Percentiles rank a stretch among this genome's conserved stretches.
Conservation (phyloP, 2,113 vertebrate genomes). For the Odobenus rosmarus region DNA sequence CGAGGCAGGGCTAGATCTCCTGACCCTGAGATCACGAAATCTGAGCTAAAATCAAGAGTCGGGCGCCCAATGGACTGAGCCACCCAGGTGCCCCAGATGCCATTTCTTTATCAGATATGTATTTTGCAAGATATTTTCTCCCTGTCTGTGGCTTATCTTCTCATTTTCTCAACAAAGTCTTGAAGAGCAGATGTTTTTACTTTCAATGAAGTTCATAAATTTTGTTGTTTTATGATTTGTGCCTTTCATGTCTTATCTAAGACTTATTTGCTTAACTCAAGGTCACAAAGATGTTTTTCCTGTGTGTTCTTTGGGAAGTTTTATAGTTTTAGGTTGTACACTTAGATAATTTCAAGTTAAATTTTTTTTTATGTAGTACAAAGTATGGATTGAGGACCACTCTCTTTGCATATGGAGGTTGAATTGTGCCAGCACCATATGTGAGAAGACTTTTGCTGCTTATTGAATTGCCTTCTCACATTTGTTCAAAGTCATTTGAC, state of each 20-base stretch:
- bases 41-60: neutral
- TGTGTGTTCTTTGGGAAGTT: neutral
- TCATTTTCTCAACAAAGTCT: neutral
- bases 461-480: neutral
- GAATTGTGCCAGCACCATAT: neutral
- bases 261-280: neutral
- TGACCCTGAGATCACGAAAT: neutral
- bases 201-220: neutral
- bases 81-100: neutral
- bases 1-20: neutral
- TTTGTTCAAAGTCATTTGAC: neutral
- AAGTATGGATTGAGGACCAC: neutral
- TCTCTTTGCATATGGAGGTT: neutral
- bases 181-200: neutral
- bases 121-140: neutral
- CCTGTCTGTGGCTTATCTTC: neutral
- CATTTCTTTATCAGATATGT: neutral
- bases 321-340: neutral
- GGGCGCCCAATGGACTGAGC: neutral
- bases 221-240: conserved; percentile 15
- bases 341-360: neutral
- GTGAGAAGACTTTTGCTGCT: neutral
- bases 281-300: neutral
- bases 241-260: conserved; percentile 16
- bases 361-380: neutral